These are phyloP conservation scores for Penaeus indicus DNA, from an alignment of 1,140 invertebrate genomes.

Conservation along the genomic window DNA sequence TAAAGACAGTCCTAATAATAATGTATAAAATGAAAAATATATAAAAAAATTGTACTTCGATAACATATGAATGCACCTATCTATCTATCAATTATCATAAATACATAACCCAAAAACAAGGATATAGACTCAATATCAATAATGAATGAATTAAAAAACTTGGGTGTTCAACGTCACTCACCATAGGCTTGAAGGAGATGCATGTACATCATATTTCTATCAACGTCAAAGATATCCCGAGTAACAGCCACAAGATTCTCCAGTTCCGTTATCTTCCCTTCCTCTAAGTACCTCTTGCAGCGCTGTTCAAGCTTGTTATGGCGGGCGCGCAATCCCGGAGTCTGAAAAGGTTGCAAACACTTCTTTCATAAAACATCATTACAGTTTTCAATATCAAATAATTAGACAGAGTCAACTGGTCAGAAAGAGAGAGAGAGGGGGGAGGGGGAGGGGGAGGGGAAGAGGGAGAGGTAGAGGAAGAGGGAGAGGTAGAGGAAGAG, in stretches of 20 bases:
- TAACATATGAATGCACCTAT: too few species aligned
- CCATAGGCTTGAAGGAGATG: slow-evolving; percentile 76
- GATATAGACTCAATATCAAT: too few species aligned
- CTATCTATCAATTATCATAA: too few species aligned
- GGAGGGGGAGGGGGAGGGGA: background rate
- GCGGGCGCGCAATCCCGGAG: slow-evolving; percentile 70
- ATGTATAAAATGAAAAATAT: too few species aligned
- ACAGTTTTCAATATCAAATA: background rate
- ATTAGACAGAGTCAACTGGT: background rate
- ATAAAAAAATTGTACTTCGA: too few species aligned
- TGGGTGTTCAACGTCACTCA: slow-evolving; percentile 12
- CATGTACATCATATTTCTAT: slow-evolving; percentile 81
- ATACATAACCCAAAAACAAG: too few species aligned
- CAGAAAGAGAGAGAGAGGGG: background rate
- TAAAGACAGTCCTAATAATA: too few species aligned
- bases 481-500: too few species aligned
- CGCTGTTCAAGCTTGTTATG: slow-evolving; percentile 74
- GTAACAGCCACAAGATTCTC: slow-evolving; percentile 83
- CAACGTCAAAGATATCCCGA: slow-evolving; percentile 80
- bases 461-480: background rate
- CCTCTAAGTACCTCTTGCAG: slow-evolving; percentile 75
- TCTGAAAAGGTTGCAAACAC: background rate
- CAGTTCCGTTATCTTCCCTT: slow-evolving; percentile 77
- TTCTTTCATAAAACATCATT: background rate
- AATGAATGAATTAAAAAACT: too few species aligned